Evolutionary conservation across 2,113 vertebrate genomes (phyloP).

Genomic region (Caretta caretta): DNA sequence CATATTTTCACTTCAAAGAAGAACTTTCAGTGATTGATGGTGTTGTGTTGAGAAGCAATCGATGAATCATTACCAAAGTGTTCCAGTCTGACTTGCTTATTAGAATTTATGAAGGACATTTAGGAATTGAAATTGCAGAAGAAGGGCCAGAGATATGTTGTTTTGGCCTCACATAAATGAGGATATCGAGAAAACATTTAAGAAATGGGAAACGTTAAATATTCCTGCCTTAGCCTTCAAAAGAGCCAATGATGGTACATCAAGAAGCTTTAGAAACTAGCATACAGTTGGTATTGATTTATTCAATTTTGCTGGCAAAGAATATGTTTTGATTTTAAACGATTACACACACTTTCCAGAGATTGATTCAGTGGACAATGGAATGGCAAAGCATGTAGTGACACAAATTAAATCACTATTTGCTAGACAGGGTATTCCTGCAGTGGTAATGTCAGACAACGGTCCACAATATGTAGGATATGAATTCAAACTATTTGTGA

Average conservation of each 20-base stretch:
- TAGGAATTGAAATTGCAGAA: neutral
- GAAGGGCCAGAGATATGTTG: neutral
- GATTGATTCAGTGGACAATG: neutral
- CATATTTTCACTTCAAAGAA: too few species aligned
- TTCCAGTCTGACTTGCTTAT: too few species aligned
- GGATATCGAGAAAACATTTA: neutral
- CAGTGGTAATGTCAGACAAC: neutral
- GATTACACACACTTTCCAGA: neutral
- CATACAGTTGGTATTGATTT: neutral
- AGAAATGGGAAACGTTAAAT: neutral
- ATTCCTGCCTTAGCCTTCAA: neutral
- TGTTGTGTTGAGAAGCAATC: neutral
- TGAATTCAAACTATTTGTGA: neutral
- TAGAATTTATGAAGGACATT: neutral
- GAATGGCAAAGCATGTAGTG: neutral
- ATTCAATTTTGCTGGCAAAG: neutral
- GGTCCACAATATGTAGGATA: neutral
- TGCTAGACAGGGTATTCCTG: neutral
- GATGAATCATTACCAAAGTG: too few species aligned
- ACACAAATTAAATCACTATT: neutral
- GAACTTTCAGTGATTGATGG: neutral
- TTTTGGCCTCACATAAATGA: neutral
- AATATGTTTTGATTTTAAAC: neutral
- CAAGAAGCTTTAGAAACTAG: too few species aligned
- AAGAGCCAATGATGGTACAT: too few species aligned